Base-by-base conservation (phyloP, 2,888 invertebrate genomes). In the Apotomis betuletana region DNA sequence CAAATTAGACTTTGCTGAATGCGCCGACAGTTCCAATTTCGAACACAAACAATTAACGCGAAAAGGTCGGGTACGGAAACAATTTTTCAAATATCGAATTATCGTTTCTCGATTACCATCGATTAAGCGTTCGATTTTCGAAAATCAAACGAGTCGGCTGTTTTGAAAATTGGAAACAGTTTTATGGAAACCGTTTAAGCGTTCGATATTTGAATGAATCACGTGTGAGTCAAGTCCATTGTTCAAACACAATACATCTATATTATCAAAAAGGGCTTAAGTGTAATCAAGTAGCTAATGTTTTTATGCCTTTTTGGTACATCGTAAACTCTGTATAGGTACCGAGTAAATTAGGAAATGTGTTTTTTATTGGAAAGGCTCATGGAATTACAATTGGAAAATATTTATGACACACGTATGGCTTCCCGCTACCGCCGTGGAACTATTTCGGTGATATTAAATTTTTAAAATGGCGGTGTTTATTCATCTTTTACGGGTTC, bases 291-390 rank as follows among this genome's bases (percentile, higher is more conserved):
- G 44, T 44, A 27, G 27, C 12, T 9, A 8, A 46, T 44, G 36
- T 54, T 46, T 36, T 9, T 46, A 27, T 9, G 38, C 4, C 57
- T n/a, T 65, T 65, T 57, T 13, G 64, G 44, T 12, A 38, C 6
- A n/a, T 55, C 13, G 54, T 64, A 1, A 49, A 49, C 8, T 44
- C 10, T 75, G 82, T 82, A 82, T 80, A 81, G 80, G 77, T 80
- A 81, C 80, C 81, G 79, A 85, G 91, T 92, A 90, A 92, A 91
- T 92, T 92, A 91, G 92, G 92, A 90, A 91, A 92, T 90, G 91
- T 88, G 83, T 89, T 90, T 91, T 92, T 91, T 92, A 91, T 91
- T 90, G 88, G 86, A 86, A 88, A 87, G 85, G 85, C 87, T 86
- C 85, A 81, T 82, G 78, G 91, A 91, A 91, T 92, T 85, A 89